These are phyloP conservation scores for Ichneumon xanthorius DNA, from an alignment of 2,888 invertebrate genomes.

Conservation along the genomic window DNA sequence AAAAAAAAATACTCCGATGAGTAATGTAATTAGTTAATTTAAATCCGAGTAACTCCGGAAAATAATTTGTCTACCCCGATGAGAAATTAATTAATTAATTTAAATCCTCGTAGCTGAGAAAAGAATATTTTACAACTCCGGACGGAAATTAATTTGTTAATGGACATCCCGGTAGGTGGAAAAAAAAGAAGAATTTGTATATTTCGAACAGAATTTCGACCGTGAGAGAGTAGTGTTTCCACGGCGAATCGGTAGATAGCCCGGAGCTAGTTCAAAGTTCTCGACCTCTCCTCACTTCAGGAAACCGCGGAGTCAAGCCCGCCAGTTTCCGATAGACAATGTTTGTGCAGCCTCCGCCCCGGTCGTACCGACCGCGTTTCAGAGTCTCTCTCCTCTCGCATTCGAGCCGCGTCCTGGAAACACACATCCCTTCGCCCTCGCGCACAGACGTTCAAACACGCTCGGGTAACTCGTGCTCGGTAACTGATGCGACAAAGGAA, in stretches of 20 bases:
- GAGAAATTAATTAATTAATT: too few relatives aligned
- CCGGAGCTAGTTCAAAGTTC: slow-evolving; percentile 57
- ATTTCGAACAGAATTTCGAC: background rate
- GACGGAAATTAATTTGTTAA: too few relatives aligned
- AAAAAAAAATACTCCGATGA: too few relatives aligned
- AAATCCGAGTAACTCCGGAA: too few relatives aligned
- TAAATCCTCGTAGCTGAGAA: too few relatives aligned
- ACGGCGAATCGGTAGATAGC: slow-evolving; percentile 2
- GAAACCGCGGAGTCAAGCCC: slow-evolving; percentile 55
- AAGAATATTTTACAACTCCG: too few relatives aligned
- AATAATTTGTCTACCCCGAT: too few relatives aligned
- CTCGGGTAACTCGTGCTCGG: slow-evolving; percentile 50
- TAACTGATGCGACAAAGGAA: slow-evolving; percentile 63
- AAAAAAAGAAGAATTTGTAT: background rate
- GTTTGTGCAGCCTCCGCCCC: slow-evolving; percentile 34
- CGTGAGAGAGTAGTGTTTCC: background rate
- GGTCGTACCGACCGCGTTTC: slow-evolving; percentile 1
- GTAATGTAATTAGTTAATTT: background rate
- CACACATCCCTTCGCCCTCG: background rate
- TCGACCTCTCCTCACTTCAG: slow-evolving; percentile 58
- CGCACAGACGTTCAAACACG: slow-evolving; percentile 36
- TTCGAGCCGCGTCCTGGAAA: slow-evolving; percentile 53
- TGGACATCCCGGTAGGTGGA: too few relatives aligned
- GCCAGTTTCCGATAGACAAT: slow-evolving; percentile 51
- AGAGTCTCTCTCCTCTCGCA: slow-evolving; percentile 18